Percentiles rank a stretch among this genome's conserved stretches.
Evolutionary conservation across 2,797 vertebrate genomes (phyloP).

Genomic region (Heliangelus exortis): DNA sequence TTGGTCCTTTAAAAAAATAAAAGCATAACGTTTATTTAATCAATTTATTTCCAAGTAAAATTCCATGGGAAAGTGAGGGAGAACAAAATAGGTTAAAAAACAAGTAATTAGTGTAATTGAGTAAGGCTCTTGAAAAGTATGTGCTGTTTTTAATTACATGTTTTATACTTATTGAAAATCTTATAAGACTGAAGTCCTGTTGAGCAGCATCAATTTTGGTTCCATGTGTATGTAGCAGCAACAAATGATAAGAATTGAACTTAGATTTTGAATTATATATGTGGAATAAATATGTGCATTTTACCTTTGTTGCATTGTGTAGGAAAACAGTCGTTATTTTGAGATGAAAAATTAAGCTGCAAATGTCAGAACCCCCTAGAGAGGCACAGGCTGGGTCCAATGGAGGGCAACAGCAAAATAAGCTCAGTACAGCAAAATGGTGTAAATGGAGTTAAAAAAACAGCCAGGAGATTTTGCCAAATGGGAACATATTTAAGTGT

Average conservation of each 20-base stretch:
- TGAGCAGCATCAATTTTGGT: neutral
- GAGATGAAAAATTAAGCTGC: neutral
- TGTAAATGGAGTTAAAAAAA: slow-evolving; percentile 1
- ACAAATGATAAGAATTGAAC: neutral
- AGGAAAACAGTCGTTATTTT: neutral
- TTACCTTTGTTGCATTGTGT: neutral
- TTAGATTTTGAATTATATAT: neutral
- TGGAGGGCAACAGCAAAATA: neutral
- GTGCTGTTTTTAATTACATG: neutral
- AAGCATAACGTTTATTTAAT: neutral
- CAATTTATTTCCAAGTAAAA: neutral
- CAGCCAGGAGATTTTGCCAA: neutral
- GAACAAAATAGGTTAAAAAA: neutral
- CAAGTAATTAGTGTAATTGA: neutral
- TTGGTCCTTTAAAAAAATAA: neutral
- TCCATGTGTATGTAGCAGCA: neutral
- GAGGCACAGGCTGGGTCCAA: neutral
- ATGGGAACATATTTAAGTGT: neutral
- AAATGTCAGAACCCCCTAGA: neutral
- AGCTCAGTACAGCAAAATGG: neutral
- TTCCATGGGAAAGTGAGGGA: neutral
- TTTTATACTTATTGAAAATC: neutral
- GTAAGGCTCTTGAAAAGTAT: neutral
- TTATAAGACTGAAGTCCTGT: neutral
- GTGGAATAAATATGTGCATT: neutral